Evolutionary conservation across 2,797 vertebrate genomes (phyloP).

Genomic region (Chaetodon trifasciatus): DNA sequence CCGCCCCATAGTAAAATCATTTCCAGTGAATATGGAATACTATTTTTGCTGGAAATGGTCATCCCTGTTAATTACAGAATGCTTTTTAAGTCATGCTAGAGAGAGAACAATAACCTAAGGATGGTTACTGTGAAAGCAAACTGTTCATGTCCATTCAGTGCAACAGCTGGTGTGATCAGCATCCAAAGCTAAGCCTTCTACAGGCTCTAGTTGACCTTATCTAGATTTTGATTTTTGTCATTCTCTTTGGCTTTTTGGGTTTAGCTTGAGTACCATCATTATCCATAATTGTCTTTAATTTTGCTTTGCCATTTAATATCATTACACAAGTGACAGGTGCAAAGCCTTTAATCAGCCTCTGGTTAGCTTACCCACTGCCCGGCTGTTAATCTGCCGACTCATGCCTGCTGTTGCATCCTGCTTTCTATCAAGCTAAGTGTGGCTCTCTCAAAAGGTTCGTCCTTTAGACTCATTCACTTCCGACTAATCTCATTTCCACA

Average conservation of each 20-base stretch:
- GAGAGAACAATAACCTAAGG: neutral
- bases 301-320: conserved; percentile 75
- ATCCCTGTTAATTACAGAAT: neutral
- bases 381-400: conserved; percentile 70
- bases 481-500: conserved; percentile 50
- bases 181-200: conserved; percentile 23
- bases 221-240: conserved; percentile 24
- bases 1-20: no score
- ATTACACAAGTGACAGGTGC: conserved; percentile 83
- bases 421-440: conserved; percentile 58
- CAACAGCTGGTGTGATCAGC: conserved; percentile 55
- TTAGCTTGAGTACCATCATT: conserved; percentile 62
- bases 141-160: conserved; percentile 22
- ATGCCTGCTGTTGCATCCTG: conserved; percentile 63
- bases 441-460: conserved; percentile 55
- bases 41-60: no score
- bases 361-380: conserved; percentile 63
- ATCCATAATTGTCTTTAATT: conserved; percentile 81
- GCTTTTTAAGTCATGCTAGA: neutral
- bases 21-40: no score
- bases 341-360: conserved; percentile 83
- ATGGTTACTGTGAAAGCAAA: neutral
- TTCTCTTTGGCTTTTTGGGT: conserved; percentile 22
- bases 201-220: conserved; percentile 27
- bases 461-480: conserved; percentile 61